Base-by-base conservation (phyloP, 1,140 invertebrate genomes). In the Penaeus japonicus region DNA sequence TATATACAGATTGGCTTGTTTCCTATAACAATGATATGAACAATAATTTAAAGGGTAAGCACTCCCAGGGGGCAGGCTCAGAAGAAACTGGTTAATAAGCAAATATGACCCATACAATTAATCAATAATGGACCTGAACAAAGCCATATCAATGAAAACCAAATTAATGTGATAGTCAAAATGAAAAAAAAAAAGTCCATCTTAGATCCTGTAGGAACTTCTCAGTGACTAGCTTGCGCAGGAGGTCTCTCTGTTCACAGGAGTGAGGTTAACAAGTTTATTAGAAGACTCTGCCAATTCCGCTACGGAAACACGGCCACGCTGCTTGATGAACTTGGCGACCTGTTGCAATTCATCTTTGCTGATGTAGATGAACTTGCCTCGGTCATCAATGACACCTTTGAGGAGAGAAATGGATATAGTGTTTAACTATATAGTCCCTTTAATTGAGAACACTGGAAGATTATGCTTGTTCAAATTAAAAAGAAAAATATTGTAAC, bases 301-400 rank as follows among this genome's bases (percentile, higher is more conserved):
- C 7, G 95, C 92, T 20, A 99, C 97, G 0, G 97, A 97, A 0
- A 99, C 96, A 90, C 99, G 93, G 0, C 99, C 99, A 85, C 98
- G 94, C 92, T 99, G 98, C 91, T 95, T 96, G 2, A 99, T 97
- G 92, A 99, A 99, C 92, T 98, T 98, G 0, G 98, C 98, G 12
- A 99, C 97, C 89, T 96, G 95, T 91, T 97, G 95, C 78, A 99
- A 93, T 93, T 99, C 99, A 57, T 96, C 95, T 91, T 96, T 94
- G 1, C 98, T 98, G 62, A 99, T 97, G 92, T 98, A 99, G 91
- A 99, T 99, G 92, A 99, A 99, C 93, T 99, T 99, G 35, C 99
- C 99, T 91, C 99, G 94, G 92, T 99, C 99, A 92, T 99, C 99
- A 91, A 99, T 97, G 4, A 99, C 98, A 20, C 99, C 99, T 91